Evolutionary conservation across 2,113 vertebrate genomes (phyloP).

Genomic region (Archocentrus centrarchus): DNA sequence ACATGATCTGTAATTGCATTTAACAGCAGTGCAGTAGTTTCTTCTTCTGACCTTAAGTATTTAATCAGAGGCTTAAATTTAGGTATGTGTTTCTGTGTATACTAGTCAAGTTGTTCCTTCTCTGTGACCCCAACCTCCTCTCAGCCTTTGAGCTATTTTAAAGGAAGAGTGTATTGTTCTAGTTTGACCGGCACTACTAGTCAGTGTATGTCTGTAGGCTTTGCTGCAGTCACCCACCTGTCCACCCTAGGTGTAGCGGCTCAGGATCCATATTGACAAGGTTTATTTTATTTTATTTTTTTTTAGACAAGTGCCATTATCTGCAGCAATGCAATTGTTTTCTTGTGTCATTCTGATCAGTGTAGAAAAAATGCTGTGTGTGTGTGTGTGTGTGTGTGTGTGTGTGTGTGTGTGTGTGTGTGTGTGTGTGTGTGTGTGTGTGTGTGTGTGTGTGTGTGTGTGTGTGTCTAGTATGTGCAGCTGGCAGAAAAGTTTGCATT

Average conservation of each 20-base stretch:
- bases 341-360: background rate
- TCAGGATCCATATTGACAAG: background rate
- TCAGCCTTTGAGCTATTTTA: slow-evolving; percentile 22
- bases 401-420: too few relatives aligned
- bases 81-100: slow-evolving; percentile 16
- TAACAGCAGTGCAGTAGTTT: background rate
- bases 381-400: too few relatives aligned
- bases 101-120: background rate
- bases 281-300: background rate
- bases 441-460: too few relatives aligned
- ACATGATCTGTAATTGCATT: background rate
- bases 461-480: too few relatives aligned
- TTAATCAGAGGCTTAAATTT: background rate
- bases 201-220: slow-evolving; percentile 10
- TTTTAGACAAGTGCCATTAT: background rate
- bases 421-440: too few relatives aligned
- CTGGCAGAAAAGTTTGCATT: background rate
- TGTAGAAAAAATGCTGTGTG: background rate
- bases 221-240: slow-evolving; percentile 34
- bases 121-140: background rate
- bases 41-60: background rate
- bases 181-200: background rate
- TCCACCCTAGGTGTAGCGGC: slow-evolving; percentile 30
- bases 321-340: background rate
- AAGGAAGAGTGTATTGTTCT: slow-evolving; percentile 34